Base-by-base conservation (phyloP, 1,140 invertebrate genomes). In the Pseudachorutes palmiensis region DNA sequence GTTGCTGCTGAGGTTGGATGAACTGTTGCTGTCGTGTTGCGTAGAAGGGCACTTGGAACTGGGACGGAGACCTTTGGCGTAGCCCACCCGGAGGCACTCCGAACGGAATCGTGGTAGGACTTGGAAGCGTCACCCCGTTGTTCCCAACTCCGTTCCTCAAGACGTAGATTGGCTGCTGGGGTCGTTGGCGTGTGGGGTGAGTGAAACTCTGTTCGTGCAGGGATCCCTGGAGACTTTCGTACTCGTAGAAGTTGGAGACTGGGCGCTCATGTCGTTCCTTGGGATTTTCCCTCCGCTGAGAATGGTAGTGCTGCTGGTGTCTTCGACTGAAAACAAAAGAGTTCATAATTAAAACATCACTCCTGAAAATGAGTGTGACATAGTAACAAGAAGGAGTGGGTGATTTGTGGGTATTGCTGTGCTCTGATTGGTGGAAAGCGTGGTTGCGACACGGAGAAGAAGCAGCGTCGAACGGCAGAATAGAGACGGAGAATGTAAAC, bases 171-270 rank as follows among this genome's bases (percentile, higher is more conserved):
- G 64, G 64, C 74, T 78, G 67, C 77, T 70, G 60, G 72, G 70
- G n/a, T 74, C 74, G 32, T 70, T 69, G 76, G 32, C 67, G 59
- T n/a, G 32, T 69, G 32, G 60, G 59, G 57, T 66, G 61, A 58
- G 62, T 63, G 62, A 73, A 59, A 31, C 75, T 71, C 62, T 69
- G 65, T 60, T 69, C 65, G 66, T 78, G 76, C 64, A 83, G 75
- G 24, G 81, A 75, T 2, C 80, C 84, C 73, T 88, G 86, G 22
- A 88, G 84, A 70, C 83, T 88, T 76, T 91, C 89, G 77, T 91
- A 91, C 78, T 91, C 89, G 76, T 88, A 90, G 78, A 86, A 90
- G 77, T 88, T 90, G 69, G 88, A 89, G 64, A 87, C 83, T 16
- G 88, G 88, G 12, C 88, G 80, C 24, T 82, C 78, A 22, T 83